Conservation (phyloP, 1,140 invertebrate genomes). For the Drosophila punjabiensis region DNA sequence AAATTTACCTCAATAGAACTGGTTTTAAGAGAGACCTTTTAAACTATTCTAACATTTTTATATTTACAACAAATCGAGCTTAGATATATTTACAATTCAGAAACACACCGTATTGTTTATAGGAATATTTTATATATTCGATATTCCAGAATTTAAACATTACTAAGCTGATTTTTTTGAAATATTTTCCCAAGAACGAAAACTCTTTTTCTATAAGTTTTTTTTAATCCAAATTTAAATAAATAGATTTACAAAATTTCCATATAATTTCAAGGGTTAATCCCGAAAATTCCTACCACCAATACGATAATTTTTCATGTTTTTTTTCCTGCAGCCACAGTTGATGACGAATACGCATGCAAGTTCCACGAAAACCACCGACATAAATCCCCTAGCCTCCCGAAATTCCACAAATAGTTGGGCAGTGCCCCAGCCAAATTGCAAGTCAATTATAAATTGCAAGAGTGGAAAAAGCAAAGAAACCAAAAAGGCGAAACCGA, state of each 20-base stretch:
- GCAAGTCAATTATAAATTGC: conserved; percentile 84
- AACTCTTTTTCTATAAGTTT: background rate
- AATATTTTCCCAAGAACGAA: background rate
- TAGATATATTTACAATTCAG: no score
- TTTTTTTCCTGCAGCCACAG: conserved; percentile 33
- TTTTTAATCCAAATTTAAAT: background rate
- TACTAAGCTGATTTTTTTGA: background rate
- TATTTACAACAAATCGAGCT: background rate
- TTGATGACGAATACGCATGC: conserved; percentile 80
- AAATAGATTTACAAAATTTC: background rate
- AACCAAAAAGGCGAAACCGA: conserved; percentile 37
- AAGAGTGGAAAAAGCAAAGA: conserved; percentile 45
- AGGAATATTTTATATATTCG: background rate
- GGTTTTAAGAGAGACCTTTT: no score
- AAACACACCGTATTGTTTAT: no score
- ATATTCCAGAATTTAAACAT: background rate
- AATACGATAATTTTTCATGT: conserved; percentile 43
- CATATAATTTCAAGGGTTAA: conserved; percentile 33
- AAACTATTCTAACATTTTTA: no score
- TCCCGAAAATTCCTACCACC: conserved; percentile 16
- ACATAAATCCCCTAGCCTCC: conserved; percentile 19
- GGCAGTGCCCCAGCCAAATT: conserved; percentile 72
- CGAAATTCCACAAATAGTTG: conserved; percentile 68
- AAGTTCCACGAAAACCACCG: conserved; percentile 73
- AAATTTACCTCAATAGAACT: background rate